Evolutionary conservation across 2,888 invertebrate genomes (phyloP).

Genomic region (Nemotelus pantherinus): DNA sequence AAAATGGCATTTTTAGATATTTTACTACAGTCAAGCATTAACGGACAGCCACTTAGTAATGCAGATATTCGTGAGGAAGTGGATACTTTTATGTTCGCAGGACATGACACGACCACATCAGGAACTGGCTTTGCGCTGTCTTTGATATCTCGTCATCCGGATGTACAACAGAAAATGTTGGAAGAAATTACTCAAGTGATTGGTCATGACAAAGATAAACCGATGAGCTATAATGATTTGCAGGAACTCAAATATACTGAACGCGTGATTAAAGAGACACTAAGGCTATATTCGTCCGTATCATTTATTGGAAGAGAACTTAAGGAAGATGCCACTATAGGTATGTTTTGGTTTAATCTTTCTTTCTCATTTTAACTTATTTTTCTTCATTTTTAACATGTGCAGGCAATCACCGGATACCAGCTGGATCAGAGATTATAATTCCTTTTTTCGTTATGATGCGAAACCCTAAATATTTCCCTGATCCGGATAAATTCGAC

Average conservation of each 20-base stretch:
- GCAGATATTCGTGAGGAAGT: slow-evolving; percentile 72
- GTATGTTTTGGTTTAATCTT: neutral
- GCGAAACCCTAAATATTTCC: slow-evolving; percentile 56
- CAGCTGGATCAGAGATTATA: slow-evolving; percentile 58
- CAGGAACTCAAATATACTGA: slow-evolving; percentile 49
- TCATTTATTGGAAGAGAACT: slow-evolving; percentile 48
- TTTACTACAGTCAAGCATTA: slow-evolving; percentile 67
- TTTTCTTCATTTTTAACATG: neutral
- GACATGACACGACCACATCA: slow-evolving; percentile 63
- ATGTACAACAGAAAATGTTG: slow-evolving; percentile 61
- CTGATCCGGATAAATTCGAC: slow-evolving; percentile 57
- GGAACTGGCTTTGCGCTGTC: slow-evolving; percentile 63
- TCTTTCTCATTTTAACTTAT: neutral
- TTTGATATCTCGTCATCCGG: slow-evolving; percentile 60
- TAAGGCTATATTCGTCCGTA: slow-evolving; percentile 49
- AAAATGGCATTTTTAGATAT: slow-evolving; percentile 73
- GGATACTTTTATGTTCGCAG: slow-evolving; percentile 74
- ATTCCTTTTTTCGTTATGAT: slow-evolving; percentile 59
- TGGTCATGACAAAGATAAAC: slow-evolving; percentile 55
- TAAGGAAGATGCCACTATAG: slow-evolving; percentile 35
- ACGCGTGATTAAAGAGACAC: slow-evolving; percentile 48
- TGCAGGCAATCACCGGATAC: slow-evolving; percentile 50
- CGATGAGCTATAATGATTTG: slow-evolving; percentile 51
- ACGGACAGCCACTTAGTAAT: slow-evolving; percentile 67
- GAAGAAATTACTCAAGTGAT: slow-evolving; percentile 60